Evolutionary conservation across 2,888 invertebrate genomes (phyloP), one percentile per base, ranked within the genome.

Genomic region (Fragum whitleyi): DNA sequence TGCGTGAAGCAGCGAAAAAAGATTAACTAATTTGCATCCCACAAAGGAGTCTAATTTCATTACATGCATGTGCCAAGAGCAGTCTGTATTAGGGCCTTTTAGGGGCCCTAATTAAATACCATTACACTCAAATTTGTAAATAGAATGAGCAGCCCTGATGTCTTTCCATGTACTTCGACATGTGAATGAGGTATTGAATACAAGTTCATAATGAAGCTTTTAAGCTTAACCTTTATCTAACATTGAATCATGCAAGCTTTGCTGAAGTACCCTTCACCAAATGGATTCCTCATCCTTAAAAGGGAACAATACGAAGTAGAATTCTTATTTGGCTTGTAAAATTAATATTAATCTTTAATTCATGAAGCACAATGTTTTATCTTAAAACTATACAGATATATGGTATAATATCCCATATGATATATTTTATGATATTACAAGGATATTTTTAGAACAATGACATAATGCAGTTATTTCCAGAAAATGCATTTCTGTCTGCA

Each of bases 61-160:
- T 65, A 65, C 14, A n/a, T 47, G 65, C 42, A 65, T 65, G 65
- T 65, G 65, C 36, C 36, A 36, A 36, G 39, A 42, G 23, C 23
- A 23, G 39, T 21, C 39, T 11, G 42, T 39, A 42, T 42, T 32
- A 42, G 65, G 65, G 39, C 36, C 42, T 65, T 65, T 65, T 42
- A 42, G 39, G 65, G 65, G 32, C 42, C 42, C 65, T 65, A 65
- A 65, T 65, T 65, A 65, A 65, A 65, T 65, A 65, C 65, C 42
- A 65, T 65, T 65, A 65, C 65, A 65, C 65, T 65, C 42, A 39
- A 65, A 65, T 65, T 65, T 65, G 65, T 42, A 65, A 65, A 42
- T 65, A 65, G 65, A 65, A 65, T 42, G 65, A 42, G 65, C 32
- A 61, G 29, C 32, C 2, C 14, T 16, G n/a, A 61, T 61, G 61